Base-by-base conservation (phyloP, 2,113 vertebrate genomes). In the Seriola quinqueradiata region DNA sequence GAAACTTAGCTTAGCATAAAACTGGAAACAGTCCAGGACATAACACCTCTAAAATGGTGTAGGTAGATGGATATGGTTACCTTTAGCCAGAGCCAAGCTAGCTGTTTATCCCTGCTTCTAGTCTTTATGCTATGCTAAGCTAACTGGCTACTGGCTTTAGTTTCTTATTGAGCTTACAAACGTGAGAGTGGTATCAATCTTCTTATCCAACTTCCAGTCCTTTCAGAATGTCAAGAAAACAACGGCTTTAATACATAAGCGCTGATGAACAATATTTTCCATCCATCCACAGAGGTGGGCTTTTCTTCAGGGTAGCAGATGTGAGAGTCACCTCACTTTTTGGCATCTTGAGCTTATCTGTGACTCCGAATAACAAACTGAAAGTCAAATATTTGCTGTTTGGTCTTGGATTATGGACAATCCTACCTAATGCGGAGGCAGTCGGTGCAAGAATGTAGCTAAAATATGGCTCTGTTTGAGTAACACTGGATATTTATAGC, bases 341-440 rank as follows among this genome's bases (percentile, higher is more conserved):
- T 69, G 75, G 14, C n/a, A 42, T 59, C 40, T 28, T 34, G 50
- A 83, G 64, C 44, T 77, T 84, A 81, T 83, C 77, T 75, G n/a
- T 74, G 11, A 67, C n/a, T 5, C 23, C 25, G 48, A 67, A 71
- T 54, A 50, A 66, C 66, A 67, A 74, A 61, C 42, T 54, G 50
- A 81, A 90, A 87, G 83, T 87, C 83, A 83, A 87, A 89, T 75
- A 85, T 89, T 89, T 79, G 61, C 79, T 8, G 46, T 84, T 86
- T 55, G 68, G 21, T 74, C 55, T 75, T 32, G 38, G 66, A 79
- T 89, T 75, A 70, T 44, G 61, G 23, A 48, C 61, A 52, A 71
- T 46, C 52, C 44, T 34, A 28, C 42, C 64, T 36, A 23, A 65
- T 52, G 48, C 25, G 11, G 58, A 3, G 28, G 61, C 65, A 48